phyloP scores from a whole-genome alignment of 2,113 vertebrate genomes.

The Dunckerocampus dactyliophorus region DNA sequence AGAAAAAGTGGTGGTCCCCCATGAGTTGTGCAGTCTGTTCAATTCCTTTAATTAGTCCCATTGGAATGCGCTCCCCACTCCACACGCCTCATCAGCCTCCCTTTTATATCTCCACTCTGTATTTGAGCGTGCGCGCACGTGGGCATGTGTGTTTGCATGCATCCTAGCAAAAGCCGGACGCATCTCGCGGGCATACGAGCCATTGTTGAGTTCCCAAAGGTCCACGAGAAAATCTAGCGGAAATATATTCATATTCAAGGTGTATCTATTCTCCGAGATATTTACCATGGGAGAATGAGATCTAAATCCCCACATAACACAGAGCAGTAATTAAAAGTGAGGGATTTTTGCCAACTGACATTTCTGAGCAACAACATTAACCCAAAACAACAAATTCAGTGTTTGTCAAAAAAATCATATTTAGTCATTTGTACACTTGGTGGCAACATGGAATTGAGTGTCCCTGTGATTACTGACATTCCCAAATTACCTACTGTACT shows the following conservation, averaged over 20 bases:
- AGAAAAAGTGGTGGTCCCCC: slow-evolving; percentile 52
- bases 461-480: too few species aligned
- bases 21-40: slow-evolving; percentile 68
- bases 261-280: slow-evolving; percentile 40
- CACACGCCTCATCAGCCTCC: slow-evolving; percentile 60
- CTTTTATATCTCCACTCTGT: slow-evolving; percentile 41
- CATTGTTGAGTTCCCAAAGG: slow-evolving; percentile 43
- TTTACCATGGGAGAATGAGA: slow-evolving; percentile 26
- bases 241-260: slow-evolving; percentile 59
- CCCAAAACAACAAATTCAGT: background rate
- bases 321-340: slow-evolving; percentile 26
- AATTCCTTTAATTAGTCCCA: slow-evolving; percentile 72
- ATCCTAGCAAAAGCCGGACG: slow-evolving; percentile 42
- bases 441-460: background rate
- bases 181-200: slow-evolving; percentile 53
- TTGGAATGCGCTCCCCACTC: slow-evolving; percentile 58
- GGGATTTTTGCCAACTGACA: slow-evolving; percentile 9
- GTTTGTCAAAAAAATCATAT: background rate
- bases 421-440: background rate
- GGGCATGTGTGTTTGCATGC: slow-evolving; percentile 25
- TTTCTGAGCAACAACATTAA: background rate
- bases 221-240: slow-evolving; percentile 41
- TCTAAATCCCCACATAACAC: slow-evolving; percentile 14
- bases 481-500: too few species aligned
- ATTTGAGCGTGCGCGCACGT: slow-evolving; percentile 24